Percentiles rank a stretch among this genome's conserved stretches.
These are phyloP conservation scores for Chromoteleia sp. DNA, from an alignment of 2,888 invertebrate species.

Conservation along the genomic window DNA sequence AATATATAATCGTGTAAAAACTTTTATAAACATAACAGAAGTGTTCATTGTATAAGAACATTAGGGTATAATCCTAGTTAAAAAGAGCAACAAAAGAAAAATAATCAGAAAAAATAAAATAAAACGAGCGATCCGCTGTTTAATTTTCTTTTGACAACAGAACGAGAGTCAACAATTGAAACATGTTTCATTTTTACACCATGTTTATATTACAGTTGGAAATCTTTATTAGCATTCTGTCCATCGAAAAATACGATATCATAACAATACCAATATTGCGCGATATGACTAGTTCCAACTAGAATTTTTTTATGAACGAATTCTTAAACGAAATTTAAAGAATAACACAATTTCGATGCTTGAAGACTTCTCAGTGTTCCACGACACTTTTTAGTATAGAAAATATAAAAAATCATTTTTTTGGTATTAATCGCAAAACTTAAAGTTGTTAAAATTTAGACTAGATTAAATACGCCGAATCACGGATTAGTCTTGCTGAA, in stretches of 20 bases:
- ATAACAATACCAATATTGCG: constrained; percentile 10
- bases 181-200: neutral
- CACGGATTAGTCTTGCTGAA: constrained; percentile 10
- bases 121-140: neutral
- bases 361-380: constrained; percentile 31
- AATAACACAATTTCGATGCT: constrained; percentile 19
- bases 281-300: constrained; percentile 36
- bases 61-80: neutral
- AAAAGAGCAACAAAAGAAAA: constrained; percentile 18
- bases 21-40: constrained; percentile 76
- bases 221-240: constrained; percentile 17
- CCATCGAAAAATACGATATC: constrained; percentile 29
- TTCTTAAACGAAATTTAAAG: constrained; percentile 23
- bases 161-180: constrained; percentile 12
- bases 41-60: constrained; percentile 34
- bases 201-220: constrained; percentile 28
- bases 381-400: constrained; percentile 55
- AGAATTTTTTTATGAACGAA: constrained; percentile 4
- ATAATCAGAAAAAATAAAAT: neutral
- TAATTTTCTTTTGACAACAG: constrained; percentile 5
- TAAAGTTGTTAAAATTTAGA: constrained; percentile 62
- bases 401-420: constrained; percentile 65
- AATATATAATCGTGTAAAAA: constrained; percentile 77
- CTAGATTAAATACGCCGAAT: constrained; percentile 66
- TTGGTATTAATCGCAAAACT: constrained; percentile 56